Conservation (phyloP, 2,113 vertebrate species). For the Gasterosteus nipponicus region DNA sequence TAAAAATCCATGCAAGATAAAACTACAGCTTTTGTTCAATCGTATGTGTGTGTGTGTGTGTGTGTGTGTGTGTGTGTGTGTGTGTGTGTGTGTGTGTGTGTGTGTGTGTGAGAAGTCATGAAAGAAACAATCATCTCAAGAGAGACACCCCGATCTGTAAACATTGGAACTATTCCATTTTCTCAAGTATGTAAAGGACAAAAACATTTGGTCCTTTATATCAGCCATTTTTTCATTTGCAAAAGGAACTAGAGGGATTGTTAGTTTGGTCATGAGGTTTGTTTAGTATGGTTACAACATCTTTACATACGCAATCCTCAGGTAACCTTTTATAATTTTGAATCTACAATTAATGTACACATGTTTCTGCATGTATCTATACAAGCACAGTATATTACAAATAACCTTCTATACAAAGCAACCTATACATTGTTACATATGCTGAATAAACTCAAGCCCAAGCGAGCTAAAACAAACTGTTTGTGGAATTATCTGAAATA, state of each 20-base stretch:
- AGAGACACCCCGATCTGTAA: constrained; percentile 55
- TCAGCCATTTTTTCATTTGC: constrained; percentile 36
- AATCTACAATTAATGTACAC: constrained; percentile 84
- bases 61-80: not conserved
- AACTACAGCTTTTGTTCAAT: constrained; percentile 37
- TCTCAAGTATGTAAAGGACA: constrained; percentile 21
- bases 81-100: not conserved
- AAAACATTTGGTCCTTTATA: constrained; percentile 48
- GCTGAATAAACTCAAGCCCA: constrained; percentile 28
- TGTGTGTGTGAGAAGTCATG: not conserved
- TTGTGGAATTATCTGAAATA: not conserved
- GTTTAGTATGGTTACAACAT: constrained; percentile 67
- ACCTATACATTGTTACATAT: constrained; percentile 12
- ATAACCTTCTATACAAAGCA: constrained; percentile 68
- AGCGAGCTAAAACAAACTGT: constrained; percentile 18
- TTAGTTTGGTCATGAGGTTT: constrained; percentile 43
- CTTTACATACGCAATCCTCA: constrained; percentile 56
- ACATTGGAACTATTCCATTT: constrained; percentile 51
- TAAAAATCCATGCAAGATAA: constrained; percentile 56
- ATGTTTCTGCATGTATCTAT: constrained; percentile 78
- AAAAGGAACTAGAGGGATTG: constrained; percentile 10
- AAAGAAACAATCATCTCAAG: constrained; percentile 19
- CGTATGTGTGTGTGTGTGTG: not conserved
- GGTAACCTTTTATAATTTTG: constrained; percentile 73
- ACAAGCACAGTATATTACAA: constrained; percentile 77